Evolutionary conservation across 2,888 invertebrate genomes (phyloP).

Genomic region (Diploptera punctata): DNA sequence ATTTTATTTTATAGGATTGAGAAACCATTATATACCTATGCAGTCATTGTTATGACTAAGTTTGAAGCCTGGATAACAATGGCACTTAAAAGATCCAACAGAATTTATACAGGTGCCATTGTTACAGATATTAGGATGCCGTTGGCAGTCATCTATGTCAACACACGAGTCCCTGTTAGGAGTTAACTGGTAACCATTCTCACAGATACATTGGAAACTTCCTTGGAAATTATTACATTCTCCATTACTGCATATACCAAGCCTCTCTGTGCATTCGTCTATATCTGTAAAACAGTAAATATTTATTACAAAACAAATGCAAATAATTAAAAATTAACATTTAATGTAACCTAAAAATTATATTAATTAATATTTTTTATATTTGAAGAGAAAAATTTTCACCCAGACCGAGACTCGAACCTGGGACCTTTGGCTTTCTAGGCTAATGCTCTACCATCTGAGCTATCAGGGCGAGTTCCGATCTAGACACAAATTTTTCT

Average conservation of each 20-base stretch:
- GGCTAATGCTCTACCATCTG: too few relatives aligned
- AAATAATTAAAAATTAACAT: background rate
- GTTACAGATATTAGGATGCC: conserved; percentile 76
- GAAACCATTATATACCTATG: conserved; percentile 62
- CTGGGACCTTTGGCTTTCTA: too few relatives aligned
- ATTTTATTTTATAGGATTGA: too few relatives aligned
- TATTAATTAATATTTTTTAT: too few relatives aligned
- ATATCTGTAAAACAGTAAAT: conserved; percentile 59
- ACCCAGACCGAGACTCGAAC: too few relatives aligned
- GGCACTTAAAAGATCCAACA: conserved; percentile 73
- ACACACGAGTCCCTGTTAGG: conserved; percentile 69
- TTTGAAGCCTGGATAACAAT: conserved; percentile 78
- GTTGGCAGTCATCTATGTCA: conserved; percentile 75
- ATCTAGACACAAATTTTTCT: too few relatives aligned
- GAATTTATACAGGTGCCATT: conserved; percentile 78
- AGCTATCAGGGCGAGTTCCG: too few relatives aligned
- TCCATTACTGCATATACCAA: conserved; percentile 74
- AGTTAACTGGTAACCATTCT: conserved; percentile 73
- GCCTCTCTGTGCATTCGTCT: conserved; percentile 74
- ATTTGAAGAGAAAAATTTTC: too few relatives aligned
- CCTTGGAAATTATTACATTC: conserved; percentile 80
- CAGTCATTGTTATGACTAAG: conserved; percentile 80
- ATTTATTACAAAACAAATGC: background rate
- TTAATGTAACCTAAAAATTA: too few relatives aligned
- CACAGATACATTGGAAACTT: conserved; percentile 79